phyloP scores from a whole-genome alignment of 2,797 vertebrate species.

The Cichlasoma orientale region DNA sequence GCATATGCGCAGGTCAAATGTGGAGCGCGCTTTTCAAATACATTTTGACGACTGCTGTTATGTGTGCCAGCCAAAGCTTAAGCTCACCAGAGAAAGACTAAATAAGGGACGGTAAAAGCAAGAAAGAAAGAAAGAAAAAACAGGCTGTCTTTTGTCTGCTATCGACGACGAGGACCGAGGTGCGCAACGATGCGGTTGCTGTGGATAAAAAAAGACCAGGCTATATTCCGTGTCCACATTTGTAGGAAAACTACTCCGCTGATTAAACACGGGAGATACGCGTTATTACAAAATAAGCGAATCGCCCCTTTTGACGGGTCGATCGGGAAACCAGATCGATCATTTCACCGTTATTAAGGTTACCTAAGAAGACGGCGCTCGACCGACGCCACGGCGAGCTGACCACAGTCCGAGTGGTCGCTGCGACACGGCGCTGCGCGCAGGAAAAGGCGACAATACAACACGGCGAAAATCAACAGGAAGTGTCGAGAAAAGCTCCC shows the following conservation, averaged over 20 bases:
- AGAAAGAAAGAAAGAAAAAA: constrained; percentile 57
- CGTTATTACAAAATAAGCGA: neutral
- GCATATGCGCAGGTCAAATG: constrained; percentile 84
- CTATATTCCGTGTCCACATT: constrained; percentile 65
- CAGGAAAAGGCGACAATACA: constrained; percentile 60
- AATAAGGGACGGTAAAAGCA: constrained; percentile 40
- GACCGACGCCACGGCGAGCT: constrained; percentile 79
- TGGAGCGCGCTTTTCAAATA: constrained; percentile 84
- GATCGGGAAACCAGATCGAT: constrained; percentile 46
- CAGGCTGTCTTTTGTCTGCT: constrained; percentile 88
- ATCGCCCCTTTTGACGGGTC: neutral
- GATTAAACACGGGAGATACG: constrained; percentile 28
- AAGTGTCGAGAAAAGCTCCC: constrained; percentile 40
- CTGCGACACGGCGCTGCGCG: constrained; percentile 79
- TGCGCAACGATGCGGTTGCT: constrained; percentile 84
- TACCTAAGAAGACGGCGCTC: constrained; percentile 74
- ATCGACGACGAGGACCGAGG: constrained; percentile 85
- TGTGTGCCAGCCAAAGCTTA: constrained; percentile 74
- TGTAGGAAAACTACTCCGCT: constrained; percentile 37
- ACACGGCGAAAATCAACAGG: constrained; percentile 43
- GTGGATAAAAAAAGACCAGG: constrained; percentile 76
- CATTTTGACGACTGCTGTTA: constrained; percentile 82
- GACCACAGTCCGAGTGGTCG: constrained; percentile 84
- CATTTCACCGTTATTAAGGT: constrained; percentile 43
- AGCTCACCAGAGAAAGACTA: constrained; percentile 33